These are phyloP conservation scores for Bombus turneri DNA, from an alignment of 1,140 invertebrate genomes.

Conservation along the genomic window DNA sequence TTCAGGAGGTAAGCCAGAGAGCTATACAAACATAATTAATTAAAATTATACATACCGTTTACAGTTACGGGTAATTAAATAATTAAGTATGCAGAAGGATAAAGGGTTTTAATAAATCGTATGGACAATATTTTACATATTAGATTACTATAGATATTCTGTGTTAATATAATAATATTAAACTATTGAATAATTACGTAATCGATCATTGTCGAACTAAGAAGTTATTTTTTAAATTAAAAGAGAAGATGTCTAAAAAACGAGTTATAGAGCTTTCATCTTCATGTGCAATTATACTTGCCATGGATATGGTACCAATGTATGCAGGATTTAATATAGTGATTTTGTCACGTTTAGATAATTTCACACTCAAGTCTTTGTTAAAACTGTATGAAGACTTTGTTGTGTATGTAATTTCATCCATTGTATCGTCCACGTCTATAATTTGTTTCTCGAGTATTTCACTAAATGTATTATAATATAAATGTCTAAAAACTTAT, in stretches of 20 bases:
- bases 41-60: neutral
- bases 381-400: slow-evolving; percentile 59
- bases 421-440: slow-evolving; percentile 45
- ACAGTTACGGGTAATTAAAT: neutral
- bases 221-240: neutral
- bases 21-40: slow-evolving; percentile 21
- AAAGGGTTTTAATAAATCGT: neutral
- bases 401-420: slow-evolving; percentile 61
- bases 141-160: no score
- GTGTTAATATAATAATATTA: no score
- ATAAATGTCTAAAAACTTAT: neutral
- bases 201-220: no score
- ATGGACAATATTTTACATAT: neutral
- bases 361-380: slow-evolving; percentile 37
- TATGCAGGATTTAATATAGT: slow-evolving; percentile 68
- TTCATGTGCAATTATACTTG: slow-evolving; percentile 8
- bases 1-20: slow-evolving; percentile 10
- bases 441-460: slow-evolving; percentile 47
- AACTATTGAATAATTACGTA: no score
- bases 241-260: neutral
- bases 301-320: slow-evolving; percentile 58
- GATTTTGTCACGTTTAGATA: slow-evolving; percentile 51
- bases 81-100: neutral
- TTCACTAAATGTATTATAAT: slow-evolving; percentile 39
- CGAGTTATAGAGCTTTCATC: neutral